A percentile compares a stretch with the other conserved stretches of the same genome.
These are phyloP conservation scores for Clarias platycephalus DNA, from an alignment of 2,797 vertebrate species.

Conservation along the genomic window DNA sequence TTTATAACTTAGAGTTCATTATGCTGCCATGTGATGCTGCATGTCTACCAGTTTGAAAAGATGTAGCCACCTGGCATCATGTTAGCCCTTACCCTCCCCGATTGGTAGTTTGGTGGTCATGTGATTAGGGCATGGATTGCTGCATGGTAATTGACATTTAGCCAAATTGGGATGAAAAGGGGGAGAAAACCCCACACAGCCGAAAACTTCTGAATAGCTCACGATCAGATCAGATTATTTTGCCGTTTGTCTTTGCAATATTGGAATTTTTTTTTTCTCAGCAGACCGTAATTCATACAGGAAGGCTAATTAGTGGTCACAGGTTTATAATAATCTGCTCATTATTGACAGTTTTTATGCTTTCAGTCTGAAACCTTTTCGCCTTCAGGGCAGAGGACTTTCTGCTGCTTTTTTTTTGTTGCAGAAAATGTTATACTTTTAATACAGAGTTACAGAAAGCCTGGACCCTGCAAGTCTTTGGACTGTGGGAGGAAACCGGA, in stretches of 20 bases:
- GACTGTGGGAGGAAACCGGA: too few relatives aligned
- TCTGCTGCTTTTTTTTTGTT: too few relatives aligned
- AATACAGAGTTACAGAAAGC: too few relatives aligned
- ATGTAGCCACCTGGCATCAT: not conserved
- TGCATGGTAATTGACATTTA: not conserved
- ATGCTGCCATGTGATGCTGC: not conserved
- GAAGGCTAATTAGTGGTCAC: not conserved
- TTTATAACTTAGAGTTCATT: not conserved
- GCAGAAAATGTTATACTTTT: too few relatives aligned
- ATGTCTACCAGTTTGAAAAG: not conserved
- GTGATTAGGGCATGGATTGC: not conserved
- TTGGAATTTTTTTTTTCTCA: not conserved
- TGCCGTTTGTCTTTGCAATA: not conserved
- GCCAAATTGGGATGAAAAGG: not conserved
- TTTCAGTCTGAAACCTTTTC: not conserved
- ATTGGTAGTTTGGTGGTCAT: not conserved
- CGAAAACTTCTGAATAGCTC: not conserved
- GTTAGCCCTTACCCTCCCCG: not conserved
- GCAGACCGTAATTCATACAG: not conserved
- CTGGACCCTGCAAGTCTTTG: too few relatives aligned
- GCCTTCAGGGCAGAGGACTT: too few relatives aligned
- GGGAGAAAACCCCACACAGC: not conserved
- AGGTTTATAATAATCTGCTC: not conserved
- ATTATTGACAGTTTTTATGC: too few relatives aligned
- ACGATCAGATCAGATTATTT: not conserved